Conservation (phyloP, 2,888 invertebrate genomes). For the Brenthis hecate region DNA sequence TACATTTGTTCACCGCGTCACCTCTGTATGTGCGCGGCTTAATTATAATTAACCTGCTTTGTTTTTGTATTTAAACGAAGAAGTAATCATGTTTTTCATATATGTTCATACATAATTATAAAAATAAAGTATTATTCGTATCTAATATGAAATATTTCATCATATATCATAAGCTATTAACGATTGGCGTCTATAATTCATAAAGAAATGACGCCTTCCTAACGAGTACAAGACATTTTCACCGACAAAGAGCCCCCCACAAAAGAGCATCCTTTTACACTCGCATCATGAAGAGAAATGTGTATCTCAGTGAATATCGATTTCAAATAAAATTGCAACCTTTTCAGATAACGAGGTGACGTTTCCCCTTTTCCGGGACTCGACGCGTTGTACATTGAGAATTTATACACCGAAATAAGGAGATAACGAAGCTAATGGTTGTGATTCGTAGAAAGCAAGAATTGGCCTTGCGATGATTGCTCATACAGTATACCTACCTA, state of each 20-base stretch:
- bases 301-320: conserved; percentile 77
- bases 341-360: conserved; percentile 82
- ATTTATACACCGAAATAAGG: conserved; percentile 81
- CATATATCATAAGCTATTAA: conserved; percentile 12
- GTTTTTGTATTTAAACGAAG: conserved; percentile 15
- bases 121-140: not conserved
- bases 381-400: conserved; percentile 68
- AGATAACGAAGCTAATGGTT: conserved; percentile 78
- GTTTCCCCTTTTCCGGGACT: conserved; percentile 72
- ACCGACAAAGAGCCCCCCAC: conserved; percentile 35
- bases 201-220: conserved; percentile 29
- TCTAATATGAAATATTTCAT: not conserved
- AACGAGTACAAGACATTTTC: conserved; percentile 14
- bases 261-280: conserved; percentile 40
- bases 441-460: conserved; percentile 52
- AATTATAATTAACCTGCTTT: conserved; percentile 31
- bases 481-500: not conserved
- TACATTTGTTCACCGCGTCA: conserved; percentile 27
- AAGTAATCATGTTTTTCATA: not conserved
- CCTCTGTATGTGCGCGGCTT: conserved; percentile 19
- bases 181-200: conserved; percentile 27
- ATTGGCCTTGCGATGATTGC: conserved; percentile 52
- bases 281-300: conserved; percentile 56
- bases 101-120: not conserved
- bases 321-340: conserved; percentile 83